A percentile compares a stretch with the other conserved stretches of the same genome.
Conservation (phyloP, 1,140 invertebrate genomes). For the Zaprionus vittiger region DNA sequence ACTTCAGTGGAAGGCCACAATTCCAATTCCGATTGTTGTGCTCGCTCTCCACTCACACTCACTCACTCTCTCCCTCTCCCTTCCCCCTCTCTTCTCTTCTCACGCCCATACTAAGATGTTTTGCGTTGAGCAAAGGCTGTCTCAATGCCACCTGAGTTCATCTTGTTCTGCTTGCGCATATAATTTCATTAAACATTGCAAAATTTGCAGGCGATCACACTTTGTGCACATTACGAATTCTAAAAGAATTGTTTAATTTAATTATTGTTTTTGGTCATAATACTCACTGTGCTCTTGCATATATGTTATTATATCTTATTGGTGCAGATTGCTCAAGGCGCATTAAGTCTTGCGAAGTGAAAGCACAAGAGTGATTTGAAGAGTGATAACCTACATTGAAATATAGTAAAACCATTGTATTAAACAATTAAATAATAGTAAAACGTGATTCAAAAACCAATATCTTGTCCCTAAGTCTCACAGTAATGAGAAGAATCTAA, state of each 20-base stretch:
- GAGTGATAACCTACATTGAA: too few species aligned
- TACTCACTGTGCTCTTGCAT: not conserved
- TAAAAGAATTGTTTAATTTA: conserved; percentile 17
- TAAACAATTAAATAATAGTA: too few species aligned
- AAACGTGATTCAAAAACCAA: too few species aligned
- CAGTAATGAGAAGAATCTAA: not conserved
- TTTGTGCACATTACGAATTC: conserved; percentile 20
- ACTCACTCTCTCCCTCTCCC: not conserved
- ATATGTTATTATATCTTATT: not conserved
- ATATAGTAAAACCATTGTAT: too few species aligned
- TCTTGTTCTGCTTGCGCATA: not conserved
- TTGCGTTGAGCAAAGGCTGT: not conserved
- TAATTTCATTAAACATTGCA: conserved; percentile 40
- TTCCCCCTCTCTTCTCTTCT: not conserved
- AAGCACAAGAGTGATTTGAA: not conserved
- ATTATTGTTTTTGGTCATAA: conserved; percentile 12
- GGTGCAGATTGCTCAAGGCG: not conserved
- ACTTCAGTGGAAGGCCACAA: conserved; percentile 37
- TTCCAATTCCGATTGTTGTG: conserved; percentile 13
- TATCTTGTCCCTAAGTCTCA: too few species aligned
- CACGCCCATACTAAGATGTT: not conserved
- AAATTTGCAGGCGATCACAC: conserved; percentile 13
- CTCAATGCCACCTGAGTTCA: conserved; percentile 16
- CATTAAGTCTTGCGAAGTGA: not conserved
- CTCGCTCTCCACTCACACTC: not conserved